Percentiles rank a stretch among this genome's conserved stretches.
These are phyloP conservation scores for Alexandromys fortis DNA, from an alignment of 2,113 vertebrate species.

Conservation along the genomic window DNA sequence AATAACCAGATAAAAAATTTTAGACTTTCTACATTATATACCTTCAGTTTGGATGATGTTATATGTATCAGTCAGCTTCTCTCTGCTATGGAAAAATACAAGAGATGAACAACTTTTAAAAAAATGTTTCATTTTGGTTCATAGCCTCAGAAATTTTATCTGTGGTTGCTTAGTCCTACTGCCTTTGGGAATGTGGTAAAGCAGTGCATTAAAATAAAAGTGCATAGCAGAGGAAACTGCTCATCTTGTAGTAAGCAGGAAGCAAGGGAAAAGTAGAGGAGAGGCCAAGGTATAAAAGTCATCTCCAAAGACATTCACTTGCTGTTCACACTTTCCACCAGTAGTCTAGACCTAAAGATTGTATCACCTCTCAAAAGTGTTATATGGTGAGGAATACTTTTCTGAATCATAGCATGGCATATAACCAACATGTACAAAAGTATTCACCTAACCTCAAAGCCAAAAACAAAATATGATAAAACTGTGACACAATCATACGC, in stretches of 20 bases:
- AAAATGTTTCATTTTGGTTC: background rate
- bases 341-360: background rate
- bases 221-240: background rate
- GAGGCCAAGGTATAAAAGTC: background rate
- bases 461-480: background rate
- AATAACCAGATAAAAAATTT: background rate
- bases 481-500: background rate
- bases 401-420: background rate
- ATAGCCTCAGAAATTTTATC: background rate
- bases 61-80: background rate
- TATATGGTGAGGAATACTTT: background rate
- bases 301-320: background rate
- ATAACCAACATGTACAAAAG: background rate
- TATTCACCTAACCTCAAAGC: background rate
- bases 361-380: background rate
- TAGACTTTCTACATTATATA: background rate
- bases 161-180: background rate
- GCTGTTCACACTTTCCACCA: background rate
- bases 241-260: background rate
- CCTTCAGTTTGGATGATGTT: background rate
- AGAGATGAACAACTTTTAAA: background rate
- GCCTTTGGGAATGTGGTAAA: background rate
- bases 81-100: background rate
- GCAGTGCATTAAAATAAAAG: background rate
- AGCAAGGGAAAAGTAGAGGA: background rate